Evolutionary conservation across 1,140 invertebrate species (phyloP).

Genomic region (Lutraria rhynchaena): DNA sequence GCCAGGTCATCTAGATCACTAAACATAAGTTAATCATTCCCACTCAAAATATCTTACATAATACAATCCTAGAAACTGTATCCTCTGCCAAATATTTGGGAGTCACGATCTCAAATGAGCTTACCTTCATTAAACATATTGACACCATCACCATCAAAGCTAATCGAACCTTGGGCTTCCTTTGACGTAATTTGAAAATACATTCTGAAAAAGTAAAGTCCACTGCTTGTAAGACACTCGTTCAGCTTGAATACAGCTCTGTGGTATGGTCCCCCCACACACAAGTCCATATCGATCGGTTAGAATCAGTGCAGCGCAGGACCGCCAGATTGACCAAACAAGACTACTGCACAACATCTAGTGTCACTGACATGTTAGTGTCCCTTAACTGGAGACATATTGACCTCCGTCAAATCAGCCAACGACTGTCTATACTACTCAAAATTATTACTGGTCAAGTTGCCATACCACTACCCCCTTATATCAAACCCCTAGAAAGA

Average conservation of each 20-base stretch:
- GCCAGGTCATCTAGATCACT: slow-evolving; percentile 36
- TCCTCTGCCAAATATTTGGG: no score
- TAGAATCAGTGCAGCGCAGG: no score
- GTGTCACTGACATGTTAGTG: slow-evolving; percentile 23
- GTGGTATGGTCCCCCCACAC: slow-evolving; percentile 27
- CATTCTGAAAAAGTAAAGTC: slow-evolving; percentile 3
- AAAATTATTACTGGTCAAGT: no score
- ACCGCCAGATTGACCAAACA: slow-evolving; percentile 10
- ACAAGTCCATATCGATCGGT: neutral
- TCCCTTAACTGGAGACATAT: slow-evolving; percentile 28
- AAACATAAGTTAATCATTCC: neutral
- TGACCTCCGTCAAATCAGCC: neutral
- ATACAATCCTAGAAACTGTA: no score
- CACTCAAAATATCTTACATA: no score
- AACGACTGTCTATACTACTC: neutral
- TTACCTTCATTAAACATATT: slow-evolving; percentile 37
- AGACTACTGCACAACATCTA: slow-evolving; percentile 10
- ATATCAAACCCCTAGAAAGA: neutral
- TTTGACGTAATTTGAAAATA: no score
- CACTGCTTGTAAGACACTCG: slow-evolving; percentile 8
- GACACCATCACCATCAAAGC: slow-evolving; percentile 22
- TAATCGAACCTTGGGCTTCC: slow-evolving; percentile 21
- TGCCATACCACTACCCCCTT: neutral
- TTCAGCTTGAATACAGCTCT: slow-evolving; percentile 12
- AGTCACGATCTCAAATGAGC: no score